Conservation (phyloP, 2,888 invertebrate genomes). For the Rugalucina vietnamica region DNA sequence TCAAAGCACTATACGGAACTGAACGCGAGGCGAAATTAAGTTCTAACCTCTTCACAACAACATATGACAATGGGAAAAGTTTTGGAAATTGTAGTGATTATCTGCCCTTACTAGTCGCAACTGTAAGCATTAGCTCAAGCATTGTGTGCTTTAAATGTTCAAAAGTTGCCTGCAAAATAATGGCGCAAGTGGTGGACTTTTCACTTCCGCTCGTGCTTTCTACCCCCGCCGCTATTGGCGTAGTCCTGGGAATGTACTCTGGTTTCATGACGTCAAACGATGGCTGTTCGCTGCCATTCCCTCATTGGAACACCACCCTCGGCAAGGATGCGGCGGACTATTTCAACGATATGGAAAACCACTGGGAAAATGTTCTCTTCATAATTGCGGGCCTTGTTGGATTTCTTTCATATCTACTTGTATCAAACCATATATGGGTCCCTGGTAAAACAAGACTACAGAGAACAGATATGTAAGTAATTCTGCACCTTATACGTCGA, state of each 20-base stretch:
- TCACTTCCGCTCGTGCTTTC: slow-evolving; percentile 69
- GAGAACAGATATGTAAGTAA: slow-evolving; percentile 71
- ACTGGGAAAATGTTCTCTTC: slow-evolving; percentile 58
- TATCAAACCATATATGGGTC: slow-evolving; percentile 74
- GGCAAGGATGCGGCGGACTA: slow-evolving; percentile 84
- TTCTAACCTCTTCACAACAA: slow-evolving; percentile 47
- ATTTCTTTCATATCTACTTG: slow-evolving; percentile 66
- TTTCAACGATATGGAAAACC: slow-evolving; percentile 24
- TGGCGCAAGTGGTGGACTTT: slow-evolving; percentile 70
- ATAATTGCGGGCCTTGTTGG: slow-evolving; percentile 62
- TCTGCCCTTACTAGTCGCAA: slow-evolving; percentile 68
- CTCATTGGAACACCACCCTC: slow-evolving; percentile 95
- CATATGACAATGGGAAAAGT: not conserved
- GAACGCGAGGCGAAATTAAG: slow-evolving; percentile 23
- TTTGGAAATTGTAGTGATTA: slow-evolving; percentile 53
- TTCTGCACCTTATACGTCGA: no score
- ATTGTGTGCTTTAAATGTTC: slow-evolving; percentile 68
- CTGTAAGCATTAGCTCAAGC: slow-evolving; percentile 64
- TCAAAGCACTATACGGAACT: slow-evolving; percentile 53
- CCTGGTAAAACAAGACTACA: slow-evolving; percentile 72
- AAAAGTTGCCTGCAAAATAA: slow-evolving; percentile 73
- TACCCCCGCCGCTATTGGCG: slow-evolving; percentile 65
- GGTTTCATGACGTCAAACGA: slow-evolving; percentile 84
- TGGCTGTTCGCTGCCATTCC: slow-evolving; percentile 86
- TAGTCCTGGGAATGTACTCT: slow-evolving; percentile 68